These are phyloP conservation scores for Prosapia bicincta DNA, from an alignment of 2,888 invertebrate species.

Conservation along the genomic window DNA sequence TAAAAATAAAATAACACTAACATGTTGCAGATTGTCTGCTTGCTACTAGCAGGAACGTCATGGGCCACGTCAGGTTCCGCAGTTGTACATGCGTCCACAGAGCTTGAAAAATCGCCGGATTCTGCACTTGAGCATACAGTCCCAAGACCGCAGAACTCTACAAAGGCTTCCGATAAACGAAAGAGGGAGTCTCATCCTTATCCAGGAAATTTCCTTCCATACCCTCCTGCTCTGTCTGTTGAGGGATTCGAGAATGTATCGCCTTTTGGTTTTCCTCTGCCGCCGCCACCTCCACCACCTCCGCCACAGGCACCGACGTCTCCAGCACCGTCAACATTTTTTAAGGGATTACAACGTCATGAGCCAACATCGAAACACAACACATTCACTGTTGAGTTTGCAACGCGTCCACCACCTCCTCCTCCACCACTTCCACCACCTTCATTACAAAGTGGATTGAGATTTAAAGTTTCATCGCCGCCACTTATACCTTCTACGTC, in stretches of 20 bases:
- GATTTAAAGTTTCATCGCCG: background rate
- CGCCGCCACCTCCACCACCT: background rate
- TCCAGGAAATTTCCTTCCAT: background rate
- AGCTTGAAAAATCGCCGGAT: no score
- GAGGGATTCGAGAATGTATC: background rate
- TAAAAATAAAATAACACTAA: no score
- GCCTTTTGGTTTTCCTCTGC: background rate
- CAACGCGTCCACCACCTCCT: background rate
- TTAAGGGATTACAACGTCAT: background rate
- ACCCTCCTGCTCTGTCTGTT: background rate
- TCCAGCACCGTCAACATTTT: background rate
- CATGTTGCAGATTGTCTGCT: constrained; percentile 20
- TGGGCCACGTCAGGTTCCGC: background rate
- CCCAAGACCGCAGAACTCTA: background rate
- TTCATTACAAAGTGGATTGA: background rate
- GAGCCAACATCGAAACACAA: background rate
- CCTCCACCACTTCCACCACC: background rate
- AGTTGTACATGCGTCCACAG: background rate
- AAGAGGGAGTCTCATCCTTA: background rate
- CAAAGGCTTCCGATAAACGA: background rate
- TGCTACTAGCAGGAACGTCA: constrained; percentile 9
- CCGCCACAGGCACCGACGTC: background rate
- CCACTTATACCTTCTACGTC: background rate
- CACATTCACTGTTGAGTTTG: background rate
- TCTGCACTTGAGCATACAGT: no score